phyloP scores from a whole-genome alignment of 2,797 vertebrate genomes.

The Onychomys arenicola region DNA sequence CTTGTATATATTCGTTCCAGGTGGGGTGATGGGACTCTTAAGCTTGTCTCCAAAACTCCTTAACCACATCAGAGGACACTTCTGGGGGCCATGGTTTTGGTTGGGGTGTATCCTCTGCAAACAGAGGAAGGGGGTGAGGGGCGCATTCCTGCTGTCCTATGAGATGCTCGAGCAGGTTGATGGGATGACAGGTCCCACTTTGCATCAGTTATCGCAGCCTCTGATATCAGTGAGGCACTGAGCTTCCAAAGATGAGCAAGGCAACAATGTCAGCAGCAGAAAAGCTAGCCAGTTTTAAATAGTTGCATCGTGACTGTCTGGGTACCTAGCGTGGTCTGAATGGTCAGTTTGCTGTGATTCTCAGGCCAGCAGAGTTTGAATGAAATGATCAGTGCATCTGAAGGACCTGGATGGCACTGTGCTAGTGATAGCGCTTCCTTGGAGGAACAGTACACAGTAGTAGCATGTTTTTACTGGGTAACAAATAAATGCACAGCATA shows the following conservation, averaged over 20 bases:
- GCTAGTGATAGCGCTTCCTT: neutral
- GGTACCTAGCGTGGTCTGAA: neutral
- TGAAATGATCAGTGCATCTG: neutral
- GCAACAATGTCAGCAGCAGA: neutral
- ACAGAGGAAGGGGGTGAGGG: neutral
- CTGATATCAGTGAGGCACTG: neutral
- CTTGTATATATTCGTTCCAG: slow-evolving; percentile 31
- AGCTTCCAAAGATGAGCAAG: neutral
- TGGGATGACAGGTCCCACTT: neutral
- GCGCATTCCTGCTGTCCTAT: neutral
- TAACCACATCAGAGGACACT: slow-evolving; percentile 49
- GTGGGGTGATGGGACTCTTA: neutral
- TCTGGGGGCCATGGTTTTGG: neutral
- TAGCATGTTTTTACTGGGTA: neutral
- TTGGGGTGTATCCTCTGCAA: neutral
- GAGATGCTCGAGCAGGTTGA: neutral
- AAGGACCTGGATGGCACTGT: neutral
- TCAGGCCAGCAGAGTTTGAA: neutral
- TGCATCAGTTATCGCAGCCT: neutral
- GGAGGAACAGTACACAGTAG: neutral
- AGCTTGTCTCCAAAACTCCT: slow-evolving; percentile 63
- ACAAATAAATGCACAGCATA: neutral
- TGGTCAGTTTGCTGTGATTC: neutral
- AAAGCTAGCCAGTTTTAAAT: neutral
- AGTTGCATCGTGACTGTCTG: neutral